Base-by-base conservation (phyloP, 2,888 invertebrate genomes). In the Laothoe populi region DNA sequence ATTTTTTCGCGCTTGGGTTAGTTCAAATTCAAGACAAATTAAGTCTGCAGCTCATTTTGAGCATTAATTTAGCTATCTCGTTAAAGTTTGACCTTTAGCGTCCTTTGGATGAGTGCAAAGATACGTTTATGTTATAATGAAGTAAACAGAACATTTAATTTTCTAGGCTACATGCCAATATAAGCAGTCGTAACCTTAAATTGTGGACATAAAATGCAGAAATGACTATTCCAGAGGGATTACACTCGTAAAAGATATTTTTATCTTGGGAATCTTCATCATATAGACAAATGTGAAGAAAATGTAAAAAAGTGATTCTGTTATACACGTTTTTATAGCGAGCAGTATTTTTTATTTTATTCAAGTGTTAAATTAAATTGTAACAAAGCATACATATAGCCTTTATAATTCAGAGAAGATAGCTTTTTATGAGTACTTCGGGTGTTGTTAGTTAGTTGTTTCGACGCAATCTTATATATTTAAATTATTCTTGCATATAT, bases 161-260 rank as follows among this genome's bases (percentile, higher is more conserved):
- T 42, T 59, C 62, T 19, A 53, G 35, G 31, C 53, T 35, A 35
- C 19, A 53, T 31, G 53, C 53, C 53, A 53, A 53, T 53, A 53
- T 53, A 53, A 53, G 31, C 53, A 64, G 61, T 48, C 61, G 61
- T 64, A 63, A 63, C 63, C 49, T 57, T 49, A 48, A 66, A 66
- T 66, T 63, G 62, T 53, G 57, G 40, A 59, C 60, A 64, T 68
- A 64, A 67, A 66, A 66, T 59, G 62, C 62, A 64, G 60, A 59
- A 66, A 61, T 65, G 66, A 69, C 57, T 64, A 64, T 59, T 63
- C 64, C 65, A 68, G 67, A 66, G 65, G 64, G 66, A 65, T 62
- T 46, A 53, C 35, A 61, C 66, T 60, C 60, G 64, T 63, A 67
- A 65, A 68, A 68, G 63, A 71, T 64, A 65, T 64, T 64, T 38